phyloP scores from a whole-genome alignment of 2,888 invertebrate genomes.

The Drosophila mayaguana region DNA sequence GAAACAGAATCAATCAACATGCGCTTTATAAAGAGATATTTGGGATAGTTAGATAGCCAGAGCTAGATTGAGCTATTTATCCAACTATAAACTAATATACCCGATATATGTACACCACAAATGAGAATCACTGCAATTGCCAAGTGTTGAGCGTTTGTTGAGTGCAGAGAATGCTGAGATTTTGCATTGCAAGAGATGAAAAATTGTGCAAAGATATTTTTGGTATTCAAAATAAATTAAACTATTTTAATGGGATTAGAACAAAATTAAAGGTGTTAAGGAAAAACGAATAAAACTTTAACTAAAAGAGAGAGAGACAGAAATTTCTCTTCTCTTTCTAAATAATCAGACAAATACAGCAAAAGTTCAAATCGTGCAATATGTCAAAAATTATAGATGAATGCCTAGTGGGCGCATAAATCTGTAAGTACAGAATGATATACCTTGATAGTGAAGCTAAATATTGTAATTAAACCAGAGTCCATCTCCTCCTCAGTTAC shows the following conservation, averaged over 20 bases:
- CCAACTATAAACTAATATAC: background rate
- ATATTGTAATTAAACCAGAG: background rate
- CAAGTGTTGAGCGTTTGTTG: slow-evolving; percentile 2
- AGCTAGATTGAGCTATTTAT: no score
- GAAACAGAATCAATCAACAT: background rate
- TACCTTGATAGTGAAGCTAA: background rate
- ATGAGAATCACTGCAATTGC: background rate
- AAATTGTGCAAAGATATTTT: slow-evolving; percentile 4
- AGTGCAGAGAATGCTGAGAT: slow-evolving; percentile 8
- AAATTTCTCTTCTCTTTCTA: no score
- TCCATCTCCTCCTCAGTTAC: background rate
- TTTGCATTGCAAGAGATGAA: background rate
- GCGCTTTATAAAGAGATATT: no score
- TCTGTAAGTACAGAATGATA: no score
- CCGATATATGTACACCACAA: background rate
- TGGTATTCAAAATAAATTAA: slow-evolving; percentile 7
- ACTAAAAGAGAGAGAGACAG: background rate
- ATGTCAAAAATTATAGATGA: no score
- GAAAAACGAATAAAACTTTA: background rate
- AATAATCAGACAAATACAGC: no score
- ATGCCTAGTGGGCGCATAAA: no score
- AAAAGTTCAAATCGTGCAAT: background rate
- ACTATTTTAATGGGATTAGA: slow-evolving; percentile 1
- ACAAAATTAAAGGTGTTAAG: background rate
- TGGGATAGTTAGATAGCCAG: no score